phyloP scores from a whole-genome alignment of 1,140 invertebrate species.

The Oryzaephilus surinamensis region DNA sequence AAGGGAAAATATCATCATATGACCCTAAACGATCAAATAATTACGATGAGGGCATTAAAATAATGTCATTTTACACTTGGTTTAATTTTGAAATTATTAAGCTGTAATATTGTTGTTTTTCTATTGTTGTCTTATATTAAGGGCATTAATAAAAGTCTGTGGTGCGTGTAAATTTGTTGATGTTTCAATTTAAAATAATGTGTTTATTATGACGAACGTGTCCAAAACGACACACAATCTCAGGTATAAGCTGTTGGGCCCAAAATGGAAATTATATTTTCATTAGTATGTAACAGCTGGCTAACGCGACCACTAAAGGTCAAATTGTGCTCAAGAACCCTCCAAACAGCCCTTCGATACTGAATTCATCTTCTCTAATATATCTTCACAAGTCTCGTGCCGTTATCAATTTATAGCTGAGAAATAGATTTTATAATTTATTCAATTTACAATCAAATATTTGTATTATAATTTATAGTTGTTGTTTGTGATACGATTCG shows the following conservation, averaged over 20 bases:
- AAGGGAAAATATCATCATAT: too few species aligned
- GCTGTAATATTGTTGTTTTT: too few species aligned
- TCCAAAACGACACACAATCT: neutral
- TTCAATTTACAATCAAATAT: neutral
- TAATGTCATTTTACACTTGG: too few species aligned
- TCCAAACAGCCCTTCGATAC: neutral
- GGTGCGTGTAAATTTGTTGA: slow-evolving; percentile 8
- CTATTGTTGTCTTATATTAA: too few species aligned
- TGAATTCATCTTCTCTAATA: neutral
- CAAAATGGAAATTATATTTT: slow-evolving; percentile 8
- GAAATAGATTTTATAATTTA: too few species aligned
- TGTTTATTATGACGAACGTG: slow-evolving; percentile 8
- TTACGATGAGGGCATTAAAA: too few species aligned
- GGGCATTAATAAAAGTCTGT: slow-evolving; percentile 6
- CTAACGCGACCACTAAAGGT: slow-evolving; percentile 6
- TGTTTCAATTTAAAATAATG: slow-evolving; percentile 7
- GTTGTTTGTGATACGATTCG: too few species aligned
- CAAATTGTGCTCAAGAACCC: slow-evolving; percentile 1
- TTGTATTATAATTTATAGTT: too few species aligned
- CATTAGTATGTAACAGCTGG: slow-evolving; percentile 11
- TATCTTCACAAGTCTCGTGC: neutral
- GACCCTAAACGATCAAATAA: too few species aligned
- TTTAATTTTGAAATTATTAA: too few species aligned
- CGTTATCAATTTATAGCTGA: neutral
- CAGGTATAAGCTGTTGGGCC: slow-evolving; percentile 7